phyloP scores from a whole-genome alignment of 2,888 invertebrate species.

The Acronicta psi region DNA sequence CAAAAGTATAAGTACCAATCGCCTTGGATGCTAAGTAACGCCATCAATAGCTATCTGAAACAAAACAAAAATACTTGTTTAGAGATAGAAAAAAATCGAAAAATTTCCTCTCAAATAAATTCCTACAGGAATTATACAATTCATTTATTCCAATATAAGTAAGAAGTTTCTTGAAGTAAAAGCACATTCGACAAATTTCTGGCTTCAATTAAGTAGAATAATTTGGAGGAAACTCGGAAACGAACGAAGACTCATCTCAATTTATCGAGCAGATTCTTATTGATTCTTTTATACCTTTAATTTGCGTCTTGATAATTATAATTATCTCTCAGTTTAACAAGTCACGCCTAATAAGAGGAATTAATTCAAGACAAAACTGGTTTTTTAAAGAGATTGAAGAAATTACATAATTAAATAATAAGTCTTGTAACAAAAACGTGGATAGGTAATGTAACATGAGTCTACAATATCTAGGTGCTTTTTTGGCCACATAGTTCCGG shows the following conservation, averaged over 20 bases:
- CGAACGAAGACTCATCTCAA: constrained; percentile 3
- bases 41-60: constrained; percentile 86
- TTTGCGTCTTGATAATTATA: constrained; percentile 1
- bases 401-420: not conserved
- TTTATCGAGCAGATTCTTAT: constrained; percentile 5
- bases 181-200: not conserved
- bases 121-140: too few species aligned
- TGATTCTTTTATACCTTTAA: constrained; percentile 5
- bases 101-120: too few species aligned
- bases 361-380: not conserved
- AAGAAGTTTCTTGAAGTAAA: not conserved
- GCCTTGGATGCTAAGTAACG: constrained; percentile 80
- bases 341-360: not conserved
- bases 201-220: too few species aligned
- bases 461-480: too few species aligned
- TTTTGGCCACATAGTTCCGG: too few species aligned
- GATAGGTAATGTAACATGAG: not conserved
- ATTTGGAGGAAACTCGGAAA: not conserved
- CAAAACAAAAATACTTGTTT: constrained; percentile 51
- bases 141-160: not conserved
- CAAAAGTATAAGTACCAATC: constrained; percentile 82
- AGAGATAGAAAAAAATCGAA: not conserved
- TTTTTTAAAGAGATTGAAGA: not conserved
- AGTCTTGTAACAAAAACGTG: not conserved
- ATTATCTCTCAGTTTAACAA: constrained; percentile 1